Conservation (phyloP, 2,113 vertebrate species). For the Pimephales promelas region DNA sequence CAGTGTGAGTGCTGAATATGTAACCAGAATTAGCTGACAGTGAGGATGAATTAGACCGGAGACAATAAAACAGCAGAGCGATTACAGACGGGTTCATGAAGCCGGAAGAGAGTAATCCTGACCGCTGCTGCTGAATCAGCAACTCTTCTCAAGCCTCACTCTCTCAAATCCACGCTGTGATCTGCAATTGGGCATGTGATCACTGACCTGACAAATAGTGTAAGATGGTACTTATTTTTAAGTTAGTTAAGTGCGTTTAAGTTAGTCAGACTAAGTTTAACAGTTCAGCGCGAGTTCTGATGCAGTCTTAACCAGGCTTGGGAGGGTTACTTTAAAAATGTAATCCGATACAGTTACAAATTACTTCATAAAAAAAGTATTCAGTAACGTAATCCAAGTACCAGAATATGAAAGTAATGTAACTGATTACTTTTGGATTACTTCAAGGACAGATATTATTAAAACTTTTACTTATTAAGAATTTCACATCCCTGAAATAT, state of each 20-base stretch:
- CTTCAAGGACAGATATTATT: no score
- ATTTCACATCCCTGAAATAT: no score
- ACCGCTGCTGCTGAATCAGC: constrained; percentile 58
- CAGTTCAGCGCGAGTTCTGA: no score
- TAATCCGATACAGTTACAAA: no score
- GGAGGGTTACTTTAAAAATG: no score
- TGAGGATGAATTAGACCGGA: constrained; percentile 33
- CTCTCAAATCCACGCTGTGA: not conserved
- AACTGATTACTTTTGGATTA: no score
- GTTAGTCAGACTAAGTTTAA: no score
- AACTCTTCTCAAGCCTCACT: constrained; percentile 46
- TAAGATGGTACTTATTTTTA: not conserved
- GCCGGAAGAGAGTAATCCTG: constrained; percentile 67
- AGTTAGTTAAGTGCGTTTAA: not conserved
- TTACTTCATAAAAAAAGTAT: no score
- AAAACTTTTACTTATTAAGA: no score
- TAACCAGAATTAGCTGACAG: constrained; percentile 38
- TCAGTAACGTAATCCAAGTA: no score
- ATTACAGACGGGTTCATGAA: constrained; percentile 65
- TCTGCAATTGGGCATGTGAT: constrained; percentile 19
- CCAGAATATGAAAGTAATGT: no score
- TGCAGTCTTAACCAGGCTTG: no score
- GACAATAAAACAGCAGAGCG: constrained; percentile 59
- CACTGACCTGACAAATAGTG: not conserved
- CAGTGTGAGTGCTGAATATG: constrained; percentile 56